Evolutionary conservation across 2,888 invertebrate species (phyloP).

Genomic region (Aquatica leii): DNA sequence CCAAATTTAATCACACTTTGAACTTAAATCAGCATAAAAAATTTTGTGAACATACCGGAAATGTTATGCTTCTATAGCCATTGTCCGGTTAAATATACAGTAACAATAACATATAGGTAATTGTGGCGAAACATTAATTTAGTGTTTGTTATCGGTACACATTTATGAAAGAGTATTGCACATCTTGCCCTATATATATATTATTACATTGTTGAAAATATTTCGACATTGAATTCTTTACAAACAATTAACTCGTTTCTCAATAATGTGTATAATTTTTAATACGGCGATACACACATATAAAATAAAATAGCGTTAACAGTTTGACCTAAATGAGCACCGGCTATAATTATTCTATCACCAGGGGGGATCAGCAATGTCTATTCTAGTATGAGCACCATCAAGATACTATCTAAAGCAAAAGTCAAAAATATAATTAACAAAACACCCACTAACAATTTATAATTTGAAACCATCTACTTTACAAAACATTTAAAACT

Average conservation of each 20-base stretch:
- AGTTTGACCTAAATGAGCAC: conserved; percentile 22
- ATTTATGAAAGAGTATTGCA: not conserved
- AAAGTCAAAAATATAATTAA: too few relatives aligned
- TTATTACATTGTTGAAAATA: not conserved
- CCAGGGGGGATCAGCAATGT: not conserved
- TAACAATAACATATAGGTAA: conserved; percentile 3
- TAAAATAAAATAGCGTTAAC: conserved; percentile 7
- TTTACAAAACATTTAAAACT: too few relatives aligned
- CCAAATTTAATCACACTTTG: too few relatives aligned
- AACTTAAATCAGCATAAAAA: too few relatives aligned
- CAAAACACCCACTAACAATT: too few relatives aligned
- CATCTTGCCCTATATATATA: not conserved
- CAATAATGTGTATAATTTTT: not conserved
- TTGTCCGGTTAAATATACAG: not conserved
- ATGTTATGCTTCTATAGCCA: conserved; percentile 1
- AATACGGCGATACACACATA: not conserved
- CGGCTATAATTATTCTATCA: conserved; percentile 16
- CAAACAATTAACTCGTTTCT: conserved; percentile 1
- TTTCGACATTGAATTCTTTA: conserved; percentile 2
- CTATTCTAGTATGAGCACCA: too few relatives aligned
- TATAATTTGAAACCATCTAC: too few relatives aligned
- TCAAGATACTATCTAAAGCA: too few relatives aligned
- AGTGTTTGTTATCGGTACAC: not conserved
- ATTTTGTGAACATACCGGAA: not conserved
- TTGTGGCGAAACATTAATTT: not conserved